phyloP scores from a whole-genome alignment of 2,888 invertebrate species.

The Chrysolina americana region DNA sequence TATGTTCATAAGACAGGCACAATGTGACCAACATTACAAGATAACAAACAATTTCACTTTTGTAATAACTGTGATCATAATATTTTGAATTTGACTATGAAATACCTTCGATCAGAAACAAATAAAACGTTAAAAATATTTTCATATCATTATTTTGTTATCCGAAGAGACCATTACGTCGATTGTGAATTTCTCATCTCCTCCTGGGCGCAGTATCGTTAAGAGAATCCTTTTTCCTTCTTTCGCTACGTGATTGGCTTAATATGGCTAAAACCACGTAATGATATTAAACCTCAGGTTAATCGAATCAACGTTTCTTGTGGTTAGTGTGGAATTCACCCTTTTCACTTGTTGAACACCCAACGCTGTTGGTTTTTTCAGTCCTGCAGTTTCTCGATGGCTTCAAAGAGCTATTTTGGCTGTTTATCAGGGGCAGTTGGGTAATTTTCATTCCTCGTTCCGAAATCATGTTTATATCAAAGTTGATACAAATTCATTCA shows the following conservation, averaged over 20 bases:
- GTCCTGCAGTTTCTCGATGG: background rate
- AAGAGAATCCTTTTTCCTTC: background rate
- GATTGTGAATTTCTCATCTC: no score
- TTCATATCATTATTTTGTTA: no score
- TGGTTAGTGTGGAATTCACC: conserved; percentile 26
- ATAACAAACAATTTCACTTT: no score
- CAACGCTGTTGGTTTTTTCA: background rate
- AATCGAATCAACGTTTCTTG: conserved; percentile 37
- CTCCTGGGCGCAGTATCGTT: background rate
- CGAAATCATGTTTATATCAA: no score
- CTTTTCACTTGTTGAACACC: conserved; percentile 35
- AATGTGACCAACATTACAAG: no score
- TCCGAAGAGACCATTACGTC: no score
- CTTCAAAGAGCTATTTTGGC: background rate
- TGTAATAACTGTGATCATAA: no score
- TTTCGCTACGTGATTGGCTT: conserved; percentile 16
- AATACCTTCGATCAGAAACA: no score
- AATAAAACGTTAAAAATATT: no score
- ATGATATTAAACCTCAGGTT: conserved; percentile 30
- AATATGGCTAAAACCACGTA: conserved; percentile 36
- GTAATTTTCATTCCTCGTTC: background rate
- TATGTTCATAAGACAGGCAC: no score
- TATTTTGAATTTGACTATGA: no score
- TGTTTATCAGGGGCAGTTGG: background rate
- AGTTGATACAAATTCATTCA: no score